These are phyloP conservation scores for Leptarthrus brevirostris DNA, from an alignment of 2,888 invertebrate species.

Conservation along the genomic window DNA sequence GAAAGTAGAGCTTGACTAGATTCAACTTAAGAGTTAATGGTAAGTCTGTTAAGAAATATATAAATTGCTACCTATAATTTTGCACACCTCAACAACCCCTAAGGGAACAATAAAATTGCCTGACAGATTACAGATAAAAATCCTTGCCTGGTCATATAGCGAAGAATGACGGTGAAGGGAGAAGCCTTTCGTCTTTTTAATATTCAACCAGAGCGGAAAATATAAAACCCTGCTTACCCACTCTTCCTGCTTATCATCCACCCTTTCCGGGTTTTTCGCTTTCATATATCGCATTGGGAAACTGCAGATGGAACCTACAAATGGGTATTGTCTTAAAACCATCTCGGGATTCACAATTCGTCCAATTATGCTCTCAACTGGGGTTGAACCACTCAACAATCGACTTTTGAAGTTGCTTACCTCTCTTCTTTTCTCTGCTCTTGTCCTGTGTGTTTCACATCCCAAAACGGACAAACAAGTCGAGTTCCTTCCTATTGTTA, in stretches of 20 bases:
- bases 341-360: background rate
- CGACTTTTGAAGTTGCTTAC: constrained; percentile 12
- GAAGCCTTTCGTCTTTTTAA: constrained; percentile 16
- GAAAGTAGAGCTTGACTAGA: constrained; percentile 16
- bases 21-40: constrained; percentile 7
- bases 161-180: constrained; percentile 17
- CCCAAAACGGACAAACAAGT: constrained; percentile 9
- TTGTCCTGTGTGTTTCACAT: background rate
- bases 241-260: background rate
- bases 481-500: constrained; percentile 19
- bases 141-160: constrained; percentile 9
- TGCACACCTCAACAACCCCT: background rate
- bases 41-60: constrained; percentile 16
- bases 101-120: background rate
- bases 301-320: background rate
- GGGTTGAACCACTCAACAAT: constrained; percentile 2
- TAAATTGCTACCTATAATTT: constrained; percentile 21
- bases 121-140: background rate
- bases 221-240: background rate
- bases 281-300: background rate
- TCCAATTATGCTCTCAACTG: constrained; percentile 16
- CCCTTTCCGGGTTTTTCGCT: background rate
- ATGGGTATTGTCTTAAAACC: constrained; percentile 15
- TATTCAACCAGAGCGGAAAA: constrained; percentile 20
- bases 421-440: background rate